Evolutionary conservation across 2,888 invertebrate species (phyloP).

Genomic region (Allolobophora icterica): DNA sequence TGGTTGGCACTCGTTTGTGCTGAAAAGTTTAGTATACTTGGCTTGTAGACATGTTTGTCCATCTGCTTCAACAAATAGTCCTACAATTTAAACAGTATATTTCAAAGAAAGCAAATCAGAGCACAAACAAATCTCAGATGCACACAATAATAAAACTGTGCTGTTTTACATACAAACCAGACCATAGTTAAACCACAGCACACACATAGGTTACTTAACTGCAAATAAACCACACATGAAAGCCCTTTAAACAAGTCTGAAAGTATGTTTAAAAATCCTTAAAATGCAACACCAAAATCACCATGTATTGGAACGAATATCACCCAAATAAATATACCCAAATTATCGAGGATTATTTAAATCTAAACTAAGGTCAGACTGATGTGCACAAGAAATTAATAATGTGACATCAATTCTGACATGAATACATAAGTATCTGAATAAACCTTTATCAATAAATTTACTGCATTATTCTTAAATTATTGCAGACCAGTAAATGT

Average conservation of each 20-base stretch:
- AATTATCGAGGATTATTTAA: not conserved
- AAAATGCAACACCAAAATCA: not conserved
- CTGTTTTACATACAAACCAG: not conserved
- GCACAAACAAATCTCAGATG: not conserved
- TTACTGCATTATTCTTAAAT: not conserved
- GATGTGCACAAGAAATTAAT: not conserved
- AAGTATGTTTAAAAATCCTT: not conserved
- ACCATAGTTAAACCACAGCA: not conserved
- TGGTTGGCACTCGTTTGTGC: constrained; percentile 92
- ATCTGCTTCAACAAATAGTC: constrained; percentile 78
- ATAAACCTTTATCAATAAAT: not conserved
- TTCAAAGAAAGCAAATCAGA: not conserved
- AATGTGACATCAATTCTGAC: not conserved
- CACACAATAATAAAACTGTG: not conserved
- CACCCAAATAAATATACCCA: not conserved
- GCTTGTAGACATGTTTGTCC: constrained; percentile 80
- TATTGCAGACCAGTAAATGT: not conserved
- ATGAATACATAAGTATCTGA: too few relatives aligned
- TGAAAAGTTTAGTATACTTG: constrained; percentile 87
- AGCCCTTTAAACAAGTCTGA: not conserved
- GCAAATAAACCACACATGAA: not conserved
- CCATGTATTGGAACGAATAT: not conserved
- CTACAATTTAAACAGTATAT: constrained; percentile 51
- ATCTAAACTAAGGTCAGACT: not conserved
- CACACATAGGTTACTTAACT: not conserved